phyloP scores from a whole-genome alignment of 2,113 vertebrate species.

The Seriola quinqueradiata region DNA sequence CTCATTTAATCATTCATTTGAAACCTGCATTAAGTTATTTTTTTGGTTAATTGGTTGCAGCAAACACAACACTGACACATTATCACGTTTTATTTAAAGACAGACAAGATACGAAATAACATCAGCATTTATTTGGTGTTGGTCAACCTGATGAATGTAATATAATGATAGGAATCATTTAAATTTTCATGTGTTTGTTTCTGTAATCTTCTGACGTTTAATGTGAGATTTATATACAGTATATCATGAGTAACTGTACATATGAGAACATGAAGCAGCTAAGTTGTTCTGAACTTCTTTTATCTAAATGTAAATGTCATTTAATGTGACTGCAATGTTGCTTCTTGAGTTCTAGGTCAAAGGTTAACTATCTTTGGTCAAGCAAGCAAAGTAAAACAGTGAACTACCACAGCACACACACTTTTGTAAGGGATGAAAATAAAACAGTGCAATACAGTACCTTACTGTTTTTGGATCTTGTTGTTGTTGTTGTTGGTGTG shows the following conservation, averaged over 20 bases:
- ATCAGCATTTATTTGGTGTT: background rate
- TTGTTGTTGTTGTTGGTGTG: constrained; percentile 66
- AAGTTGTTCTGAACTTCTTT: background rate
- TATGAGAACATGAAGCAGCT: no score
- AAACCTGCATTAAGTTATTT: background rate
- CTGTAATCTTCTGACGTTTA: no score
- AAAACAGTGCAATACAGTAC: constrained; percentile 69
- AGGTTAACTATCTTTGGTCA: constrained; percentile 10
- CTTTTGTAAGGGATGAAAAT: background rate
- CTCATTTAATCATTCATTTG: background rate
- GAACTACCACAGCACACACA: constrained; percentile 58
- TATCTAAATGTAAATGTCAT: background rate
- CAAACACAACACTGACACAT: background rate
- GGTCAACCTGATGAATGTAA: background rate
- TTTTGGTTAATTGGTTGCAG: background rate
- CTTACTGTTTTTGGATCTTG: constrained; percentile 79
- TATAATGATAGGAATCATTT: no score
- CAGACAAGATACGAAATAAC: background rate
- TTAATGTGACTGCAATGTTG: background rate
- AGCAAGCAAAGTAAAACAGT: constrained; percentile 9
- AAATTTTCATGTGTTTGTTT: no score
- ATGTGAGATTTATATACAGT: background rate
- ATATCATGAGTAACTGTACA: background rate
- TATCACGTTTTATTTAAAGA: background rate
- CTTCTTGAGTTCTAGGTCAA: background rate